Evolutionary conservation across 1,140 invertebrate species (phyloP), one percentile per base, ranked within the genome.

Genomic region (Scaptomyza hsui): DNA sequence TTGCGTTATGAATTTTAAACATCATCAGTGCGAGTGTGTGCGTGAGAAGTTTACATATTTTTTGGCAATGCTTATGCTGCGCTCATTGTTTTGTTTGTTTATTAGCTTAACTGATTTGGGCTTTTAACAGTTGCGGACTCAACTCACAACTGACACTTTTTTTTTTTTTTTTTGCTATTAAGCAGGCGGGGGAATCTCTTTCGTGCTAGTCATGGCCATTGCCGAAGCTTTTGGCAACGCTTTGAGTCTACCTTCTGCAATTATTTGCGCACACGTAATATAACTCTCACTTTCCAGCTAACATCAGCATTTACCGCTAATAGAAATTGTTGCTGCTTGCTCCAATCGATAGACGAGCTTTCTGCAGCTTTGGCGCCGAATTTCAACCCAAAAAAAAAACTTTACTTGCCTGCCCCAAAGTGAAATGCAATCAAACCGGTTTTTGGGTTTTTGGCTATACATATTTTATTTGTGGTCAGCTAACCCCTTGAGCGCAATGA

Each of bases 251-350:
- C 29, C 61, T 16, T 18, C 19, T 51, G 75, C 80, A 79, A 80
- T 85, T 86, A 85, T 64, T 78, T 61, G 51, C 70, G 42, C 44
- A 86, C 70, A 88, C 82, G 82, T 86, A 86, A 86, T 83, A 29
- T 59, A 81, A 81, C 81, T 86, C 81, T 86, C 81, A 79, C 77
- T 86, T 86, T 86, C 82, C 49, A 57, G 47, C 55, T 61, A 76
- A 49, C 52, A 42, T 42, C 71, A 52, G 42, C 42, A 26, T 15
- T 64, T 13, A 42, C 21, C 29, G 49, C 56, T 45, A 64, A 57
- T 59, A 37, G 12, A 47, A 16, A 41, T n/a, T 44, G 52, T 37
- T 21, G 4, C 9, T 42, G 70, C 41, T 79, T 32, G 61, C 73
- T 71, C 37, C 49, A 64, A 71, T 62, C 52, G 64, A 53, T 75